Conservation (phyloP, 2,113 vertebrate species). For the Anoplopoma fimbria region DNA sequence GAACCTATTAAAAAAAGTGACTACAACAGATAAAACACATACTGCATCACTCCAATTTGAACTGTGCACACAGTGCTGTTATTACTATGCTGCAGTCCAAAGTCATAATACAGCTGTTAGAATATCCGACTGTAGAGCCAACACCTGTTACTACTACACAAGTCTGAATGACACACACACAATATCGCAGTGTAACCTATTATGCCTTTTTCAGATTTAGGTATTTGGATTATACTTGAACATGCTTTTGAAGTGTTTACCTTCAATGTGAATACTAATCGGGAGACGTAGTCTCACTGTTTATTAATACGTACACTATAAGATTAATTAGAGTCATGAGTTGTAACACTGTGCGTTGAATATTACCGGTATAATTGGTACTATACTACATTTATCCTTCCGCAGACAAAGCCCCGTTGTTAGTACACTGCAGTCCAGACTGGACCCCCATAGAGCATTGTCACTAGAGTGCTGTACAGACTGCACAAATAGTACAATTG, state of each 20-base stretch:
- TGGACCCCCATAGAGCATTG: conserved; percentile 20
- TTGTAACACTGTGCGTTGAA: neutral
- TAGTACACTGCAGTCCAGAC: neutral
- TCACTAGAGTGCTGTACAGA: conserved; percentile 25
- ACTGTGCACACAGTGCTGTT: conserved; percentile 4
- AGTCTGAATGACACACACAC: neutral
- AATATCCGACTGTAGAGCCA: neutral
- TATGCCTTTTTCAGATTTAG: neutral
- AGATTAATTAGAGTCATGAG: neutral
- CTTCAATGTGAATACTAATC: neutral
- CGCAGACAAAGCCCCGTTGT: conserved; percentile 17
- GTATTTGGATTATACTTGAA: neutral
- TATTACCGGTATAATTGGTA: neutral
- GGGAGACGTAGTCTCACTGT: neutral
- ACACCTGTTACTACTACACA: conserved; percentile 23
- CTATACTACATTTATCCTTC: neutral
- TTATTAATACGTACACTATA: too few relatives aligned
- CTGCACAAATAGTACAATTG: conserved; percentile 47
- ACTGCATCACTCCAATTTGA: conserved; percentile 23
- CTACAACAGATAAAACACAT: conserved; percentile 32
- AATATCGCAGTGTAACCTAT: neutral
- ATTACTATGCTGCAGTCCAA: conserved; percentile 19
- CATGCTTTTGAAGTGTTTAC: neutral
- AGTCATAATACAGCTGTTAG: conserved; percentile 24
- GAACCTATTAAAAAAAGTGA: conserved; percentile 59